A percentile compares a stretch with the other conserved stretches of the same genome.
phyloP scores from a whole-genome alignment of 2,888 invertebrate species.

The Lypha dubia region DNA sequence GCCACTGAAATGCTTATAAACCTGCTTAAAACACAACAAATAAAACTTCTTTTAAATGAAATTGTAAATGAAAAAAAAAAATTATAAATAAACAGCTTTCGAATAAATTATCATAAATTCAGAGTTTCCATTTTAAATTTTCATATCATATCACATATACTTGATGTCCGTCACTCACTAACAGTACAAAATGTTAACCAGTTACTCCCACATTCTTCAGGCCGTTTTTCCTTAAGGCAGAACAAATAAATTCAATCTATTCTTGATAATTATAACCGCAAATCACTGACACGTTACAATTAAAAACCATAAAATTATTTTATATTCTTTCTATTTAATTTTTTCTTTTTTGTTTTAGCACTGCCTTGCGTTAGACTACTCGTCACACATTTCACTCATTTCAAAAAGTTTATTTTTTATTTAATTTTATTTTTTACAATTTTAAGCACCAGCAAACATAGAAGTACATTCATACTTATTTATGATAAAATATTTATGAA shows the following conservation, averaged over 20 bases:
- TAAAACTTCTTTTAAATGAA: too few relatives aligned
- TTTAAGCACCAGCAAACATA: slow-evolving; percentile 43
- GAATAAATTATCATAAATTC: too few relatives aligned
- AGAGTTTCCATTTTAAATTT: too few relatives aligned
- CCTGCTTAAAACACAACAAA: too few relatives aligned
- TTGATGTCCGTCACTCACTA: not conserved
- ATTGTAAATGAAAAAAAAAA: too few relatives aligned
- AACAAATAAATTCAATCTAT: slow-evolving; percentile 38
- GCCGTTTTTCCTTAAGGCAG: not conserved
- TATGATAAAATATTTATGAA: slow-evolving; percentile 63
- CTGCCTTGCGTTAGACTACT: not conserved
- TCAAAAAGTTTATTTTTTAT: too few relatives aligned
- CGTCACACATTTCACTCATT: slow-evolving; percentile 33
- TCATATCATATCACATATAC: too few relatives aligned
- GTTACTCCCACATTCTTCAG: slow-evolving; percentile 11
- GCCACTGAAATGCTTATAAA: too few relatives aligned
- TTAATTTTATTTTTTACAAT: slow-evolving; percentile 47
- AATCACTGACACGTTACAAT: slow-evolving; percentile 59
- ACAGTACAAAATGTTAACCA: slow-evolving; percentile 3
- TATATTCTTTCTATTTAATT: slow-evolving; percentile 15
- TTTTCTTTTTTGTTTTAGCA: not conserved
- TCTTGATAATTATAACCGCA: slow-evolving; percentile 49
- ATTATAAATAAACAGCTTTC: too few relatives aligned
- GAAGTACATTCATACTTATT: slow-evolving; percentile 25
- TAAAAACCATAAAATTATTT: slow-evolving; percentile 62